Evolutionary conservation across 2,113 vertebrate species (phyloP).

Genomic region (Antigone vipio): DNA sequence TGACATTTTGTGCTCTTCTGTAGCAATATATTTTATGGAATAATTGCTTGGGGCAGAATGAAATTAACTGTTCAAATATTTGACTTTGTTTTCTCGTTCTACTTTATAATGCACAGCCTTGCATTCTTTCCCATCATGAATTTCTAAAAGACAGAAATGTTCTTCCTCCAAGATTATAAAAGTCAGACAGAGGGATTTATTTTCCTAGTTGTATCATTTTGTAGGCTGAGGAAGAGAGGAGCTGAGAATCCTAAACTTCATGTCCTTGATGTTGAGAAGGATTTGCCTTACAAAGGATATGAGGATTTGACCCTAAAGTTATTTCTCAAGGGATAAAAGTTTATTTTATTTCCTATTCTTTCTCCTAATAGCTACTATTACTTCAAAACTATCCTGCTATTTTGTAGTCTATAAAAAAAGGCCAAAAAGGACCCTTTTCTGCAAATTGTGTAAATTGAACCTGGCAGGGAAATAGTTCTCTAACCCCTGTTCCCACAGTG

Average conservation of each 20-base stretch:
- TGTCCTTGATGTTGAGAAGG: neutral
- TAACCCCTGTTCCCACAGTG: neutral
- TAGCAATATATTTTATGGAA: conserved; percentile 4
- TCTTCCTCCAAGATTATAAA: neutral
- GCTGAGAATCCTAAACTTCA: neutral
- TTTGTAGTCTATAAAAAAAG: conserved; percentile 6
- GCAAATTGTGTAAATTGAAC: neutral
- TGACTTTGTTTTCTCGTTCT: neutral
- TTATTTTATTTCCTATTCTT: conserved; percentile 26
- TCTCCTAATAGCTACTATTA: conserved; percentile 6
- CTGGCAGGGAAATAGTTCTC: neutral
- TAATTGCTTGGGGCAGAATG: conserved; percentile 17
- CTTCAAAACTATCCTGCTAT: conserved; percentile 9
- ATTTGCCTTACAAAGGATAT: neutral
- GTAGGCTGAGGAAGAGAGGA: neutral
- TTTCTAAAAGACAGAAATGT: neutral
- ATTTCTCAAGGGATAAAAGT: conserved; percentile 17
- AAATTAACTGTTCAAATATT: conserved; percentile 36
- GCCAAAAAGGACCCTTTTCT: neutral
- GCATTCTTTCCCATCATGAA: neutral
- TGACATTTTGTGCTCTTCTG: neutral
- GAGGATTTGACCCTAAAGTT: neutral
- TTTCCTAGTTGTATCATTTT: neutral
- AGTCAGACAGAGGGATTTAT: neutral
- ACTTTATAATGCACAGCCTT: neutral